These are phyloP conservation scores for Iguana delicatissima DNA, from an alignment of 2,797 vertebrate genomes.

Conservation along the genomic window DNA sequence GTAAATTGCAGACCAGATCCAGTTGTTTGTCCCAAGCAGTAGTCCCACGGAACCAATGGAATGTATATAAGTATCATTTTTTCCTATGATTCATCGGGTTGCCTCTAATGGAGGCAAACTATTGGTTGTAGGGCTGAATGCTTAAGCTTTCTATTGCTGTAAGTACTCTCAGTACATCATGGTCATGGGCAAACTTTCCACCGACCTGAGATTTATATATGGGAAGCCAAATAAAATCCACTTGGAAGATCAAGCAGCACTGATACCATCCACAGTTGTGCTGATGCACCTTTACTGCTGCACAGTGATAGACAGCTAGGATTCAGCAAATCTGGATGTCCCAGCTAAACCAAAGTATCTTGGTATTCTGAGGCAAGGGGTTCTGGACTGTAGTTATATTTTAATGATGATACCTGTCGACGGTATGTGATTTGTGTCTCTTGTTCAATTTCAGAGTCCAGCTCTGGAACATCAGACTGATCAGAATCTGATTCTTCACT, in stretches of 20 bases:
- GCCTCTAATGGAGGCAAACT: too few relatives aligned
- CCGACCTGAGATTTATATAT: background rate
- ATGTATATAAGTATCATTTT: too few relatives aligned
- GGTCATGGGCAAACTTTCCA: background rate
- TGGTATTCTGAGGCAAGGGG: too few relatives aligned
- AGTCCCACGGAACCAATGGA: too few relatives aligned
- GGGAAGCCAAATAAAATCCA: background rate
- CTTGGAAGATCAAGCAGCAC: background rate
- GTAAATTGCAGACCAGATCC: background rate
- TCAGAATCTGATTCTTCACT: constrained; percentile 98
- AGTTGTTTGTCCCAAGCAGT: too few relatives aligned
- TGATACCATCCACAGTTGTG: background rate
- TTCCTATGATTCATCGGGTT: too few relatives aligned
- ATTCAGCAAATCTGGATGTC: background rate
- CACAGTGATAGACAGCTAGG: background rate
- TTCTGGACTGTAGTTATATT: background rate
- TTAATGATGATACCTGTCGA: constrained; percentile 86
- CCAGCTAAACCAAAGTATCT: background rate
- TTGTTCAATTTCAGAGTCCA: constrained; percentile 99
- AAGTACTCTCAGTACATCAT: background rate
- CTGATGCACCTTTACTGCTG: background rate
- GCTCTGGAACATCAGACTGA: constrained; percentile 97
- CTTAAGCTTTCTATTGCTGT: background rate
- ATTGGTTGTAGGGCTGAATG: background rate
- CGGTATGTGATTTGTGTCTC: constrained; percentile 96